phyloP scores from a whole-genome alignment of 1,140 invertebrate genomes.

The Vanessa atalanta region DNA sequence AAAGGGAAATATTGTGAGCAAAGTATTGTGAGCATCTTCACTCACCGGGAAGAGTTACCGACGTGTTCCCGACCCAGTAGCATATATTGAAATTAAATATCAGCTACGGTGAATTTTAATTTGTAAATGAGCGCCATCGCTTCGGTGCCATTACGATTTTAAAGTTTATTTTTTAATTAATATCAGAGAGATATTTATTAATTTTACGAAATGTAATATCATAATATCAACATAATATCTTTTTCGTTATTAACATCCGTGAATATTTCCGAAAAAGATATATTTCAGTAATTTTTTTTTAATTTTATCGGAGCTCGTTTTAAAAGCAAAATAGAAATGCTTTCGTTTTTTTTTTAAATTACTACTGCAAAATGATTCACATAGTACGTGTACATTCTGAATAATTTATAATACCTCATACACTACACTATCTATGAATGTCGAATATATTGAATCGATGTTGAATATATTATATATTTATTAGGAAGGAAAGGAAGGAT shows the following conservation, averaged over 20 bases:
- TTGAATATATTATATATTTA: too few relatives aligned
- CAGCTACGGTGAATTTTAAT: constrained; percentile 13
- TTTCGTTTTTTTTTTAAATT: too few relatives aligned
- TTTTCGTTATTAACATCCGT: not conserved
- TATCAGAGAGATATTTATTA: constrained; percentile 10
- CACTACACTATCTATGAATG: too few relatives aligned
- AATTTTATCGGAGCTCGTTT: too few relatives aligned
- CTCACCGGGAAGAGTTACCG: constrained; percentile 5
- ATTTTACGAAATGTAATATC: constrained; percentile 5
- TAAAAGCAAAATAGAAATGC: too few relatives aligned
- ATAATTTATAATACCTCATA: too few relatives aligned
- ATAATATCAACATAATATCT: not conserved
- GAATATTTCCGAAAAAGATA: not conserved
- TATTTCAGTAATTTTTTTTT: too few relatives aligned
- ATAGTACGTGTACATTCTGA: too few relatives aligned
- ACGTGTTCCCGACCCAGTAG: constrained; percentile 22
- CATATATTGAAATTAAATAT: constrained; percentile 25
- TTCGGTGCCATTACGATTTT: constrained; percentile 3
- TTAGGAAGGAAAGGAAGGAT: too few relatives aligned
- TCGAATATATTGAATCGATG: too few relatives aligned
- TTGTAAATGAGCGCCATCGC: constrained; percentile 18
- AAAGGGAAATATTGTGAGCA: constrained; percentile 47
- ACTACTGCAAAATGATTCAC: too few relatives aligned
- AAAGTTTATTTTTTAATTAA: constrained; percentile 16
- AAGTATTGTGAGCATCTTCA: constrained; percentile 50